A percentile compares a stretch with the other conserved stretches of the same genome.
These are phyloP conservation scores for Hydrocynus forskahlii DNA, from an alignment of 2,797 vertebrate genomes.

Conservation along the genomic window DNA sequence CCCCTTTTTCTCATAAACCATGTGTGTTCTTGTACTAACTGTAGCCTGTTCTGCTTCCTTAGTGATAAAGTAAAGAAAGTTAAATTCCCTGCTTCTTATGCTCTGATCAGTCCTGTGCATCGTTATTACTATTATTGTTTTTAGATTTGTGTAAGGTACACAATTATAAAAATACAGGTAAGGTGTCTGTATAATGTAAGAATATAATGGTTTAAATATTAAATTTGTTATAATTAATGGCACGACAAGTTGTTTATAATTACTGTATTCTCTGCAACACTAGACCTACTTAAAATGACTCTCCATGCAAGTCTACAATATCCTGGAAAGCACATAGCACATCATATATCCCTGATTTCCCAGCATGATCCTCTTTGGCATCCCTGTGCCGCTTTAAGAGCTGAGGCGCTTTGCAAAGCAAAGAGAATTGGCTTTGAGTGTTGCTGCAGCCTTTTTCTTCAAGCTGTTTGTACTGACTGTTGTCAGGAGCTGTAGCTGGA, in stretches of 20 bases:
- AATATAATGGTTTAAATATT: not conserved
- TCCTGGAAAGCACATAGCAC: conserved; percentile 12
- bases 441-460: conserved; percentile 43
- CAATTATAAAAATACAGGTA: no score
- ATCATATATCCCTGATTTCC: not conserved
- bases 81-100: no score
- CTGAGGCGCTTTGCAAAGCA: conserved; percentile 23
- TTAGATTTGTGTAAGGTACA: no score
- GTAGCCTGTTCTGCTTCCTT: no score
- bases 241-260: not conserved
- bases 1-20: no score
- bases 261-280: not conserved
- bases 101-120: no score
- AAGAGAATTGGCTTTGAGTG: conserved; percentile 49
- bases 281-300: not conserved
- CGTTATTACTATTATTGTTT: no score
- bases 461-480: conserved; percentile 51
- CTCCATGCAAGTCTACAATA: not conserved
- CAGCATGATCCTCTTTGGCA: not conserved
- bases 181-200: no score
- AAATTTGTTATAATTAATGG: not conserved
- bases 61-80: no score
- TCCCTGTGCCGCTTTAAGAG: conserved; percentile 32
- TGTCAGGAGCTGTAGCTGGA: conserved; percentile 48
- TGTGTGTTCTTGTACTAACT: no score